A percentile compares a stretch with the other conserved stretches of the same genome.
These are phyloP conservation scores for Xiphophorus hellerii DNA, from an alignment of 2,113 vertebrate species.

Conservation along the genomic window DNA sequence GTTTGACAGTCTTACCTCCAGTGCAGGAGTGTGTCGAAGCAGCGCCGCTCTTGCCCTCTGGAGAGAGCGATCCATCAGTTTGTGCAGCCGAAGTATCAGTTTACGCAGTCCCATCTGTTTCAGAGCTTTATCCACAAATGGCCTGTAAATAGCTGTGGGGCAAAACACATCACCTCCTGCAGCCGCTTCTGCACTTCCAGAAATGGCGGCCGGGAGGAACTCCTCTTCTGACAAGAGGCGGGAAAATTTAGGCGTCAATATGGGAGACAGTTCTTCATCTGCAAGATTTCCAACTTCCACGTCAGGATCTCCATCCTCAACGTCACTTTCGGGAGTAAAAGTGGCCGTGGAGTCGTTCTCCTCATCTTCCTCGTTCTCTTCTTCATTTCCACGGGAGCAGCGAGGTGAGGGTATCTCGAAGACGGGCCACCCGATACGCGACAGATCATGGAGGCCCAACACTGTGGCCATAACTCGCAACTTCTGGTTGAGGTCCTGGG, in stretches of 20 bases:
- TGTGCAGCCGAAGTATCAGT: slow-evolving; percentile 95
- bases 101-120: slow-evolving; percentile 99
- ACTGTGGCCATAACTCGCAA: slow-evolving; percentile 97
- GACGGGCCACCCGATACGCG: slow-evolving; percentile 97
- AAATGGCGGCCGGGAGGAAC: slow-evolving; percentile 64
- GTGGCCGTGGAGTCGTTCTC: slow-evolving; percentile 83
- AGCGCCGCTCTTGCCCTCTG: slow-evolving; percentile 92
- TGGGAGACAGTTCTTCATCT: slow-evolving; percentile 71
- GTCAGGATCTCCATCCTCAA: slow-evolving; percentile 77
- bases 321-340: slow-evolving; percentile 86
- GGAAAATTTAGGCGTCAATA: slow-evolving; percentile 79
- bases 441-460: slow-evolving; percentile 92
- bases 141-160: slow-evolving; percentile 95
- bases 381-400: slow-evolving; percentile 84
- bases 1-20: slow-evolving; percentile 82
- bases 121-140: slow-evolving; percentile 98
- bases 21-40: slow-evolving; percentile 82
- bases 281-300: slow-evolving; percentile 33
- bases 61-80: slow-evolving; percentile 96
- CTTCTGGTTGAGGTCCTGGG: slow-evolving; percentile 98
- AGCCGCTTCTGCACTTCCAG: slow-evolving; percentile 40
- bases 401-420: slow-evolving; percentile 97
- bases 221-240: slow-evolving; percentile 89
- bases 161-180: slow-evolving; percentile 80
- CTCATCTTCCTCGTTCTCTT: slow-evolving; percentile 81